Conservation (phyloP, 2,888 invertebrate species). For the Synanthedon andrenaeformis region DNA sequence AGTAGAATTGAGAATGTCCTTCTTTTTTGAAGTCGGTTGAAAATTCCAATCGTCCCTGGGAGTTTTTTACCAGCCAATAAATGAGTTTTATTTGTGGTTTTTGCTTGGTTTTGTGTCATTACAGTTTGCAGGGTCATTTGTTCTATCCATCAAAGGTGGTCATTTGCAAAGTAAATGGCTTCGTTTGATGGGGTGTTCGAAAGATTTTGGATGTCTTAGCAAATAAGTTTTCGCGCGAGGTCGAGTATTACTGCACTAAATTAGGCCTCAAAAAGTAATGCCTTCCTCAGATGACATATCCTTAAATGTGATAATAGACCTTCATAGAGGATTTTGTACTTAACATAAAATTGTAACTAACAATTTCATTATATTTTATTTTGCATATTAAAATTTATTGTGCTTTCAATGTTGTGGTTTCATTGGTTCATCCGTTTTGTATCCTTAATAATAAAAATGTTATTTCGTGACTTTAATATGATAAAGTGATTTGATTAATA, state of each 20-base stretch:
- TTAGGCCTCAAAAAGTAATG: too few relatives aligned
- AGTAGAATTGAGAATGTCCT: too few relatives aligned
- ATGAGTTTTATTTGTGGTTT: conserved; percentile 23
- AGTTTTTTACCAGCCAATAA: too few relatives aligned
- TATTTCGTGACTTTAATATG: too few relatives aligned
- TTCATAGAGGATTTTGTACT: conserved; percentile 3
- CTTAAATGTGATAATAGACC: too few relatives aligned
- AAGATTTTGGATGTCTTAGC: conserved; percentile 63
- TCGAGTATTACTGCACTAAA: too few relatives aligned
- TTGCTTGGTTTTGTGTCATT: conserved; percentile 46
- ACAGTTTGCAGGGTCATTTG: conserved; percentile 61
- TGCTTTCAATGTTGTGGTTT: conserved; percentile 18
- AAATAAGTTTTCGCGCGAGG: conserved; percentile 24
- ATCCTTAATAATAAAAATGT: background rate
- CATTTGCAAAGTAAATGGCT: conserved; percentile 18
- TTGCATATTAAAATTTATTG: conserved; percentile 24
- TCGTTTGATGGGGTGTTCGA: conserved; percentile 53
- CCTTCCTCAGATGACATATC: too few relatives aligned
- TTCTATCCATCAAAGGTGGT: conserved; percentile 50
- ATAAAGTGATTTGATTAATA: too few relatives aligned
- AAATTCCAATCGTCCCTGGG: too few relatives aligned
- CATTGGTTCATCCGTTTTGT: background rate
- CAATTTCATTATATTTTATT: conserved; percentile 9
- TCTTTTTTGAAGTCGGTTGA: too few relatives aligned
- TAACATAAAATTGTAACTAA: conserved; percentile 27